Base-by-base conservation (phyloP, 2,888 invertebrate species). In the Nomada flava region DNA sequence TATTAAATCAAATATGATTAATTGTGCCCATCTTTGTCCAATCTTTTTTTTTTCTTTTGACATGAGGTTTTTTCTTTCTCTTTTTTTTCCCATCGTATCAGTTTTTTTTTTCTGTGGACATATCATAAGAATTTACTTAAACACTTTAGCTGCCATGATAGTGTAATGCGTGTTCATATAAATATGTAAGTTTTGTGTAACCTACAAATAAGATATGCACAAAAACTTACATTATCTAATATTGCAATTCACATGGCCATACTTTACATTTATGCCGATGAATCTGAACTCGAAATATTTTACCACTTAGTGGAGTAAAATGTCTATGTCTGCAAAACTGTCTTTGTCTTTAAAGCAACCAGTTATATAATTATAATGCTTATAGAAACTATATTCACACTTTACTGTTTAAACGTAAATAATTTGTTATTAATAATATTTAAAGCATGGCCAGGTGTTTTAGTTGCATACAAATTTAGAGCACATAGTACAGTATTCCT, bases 41-140 rank as follows among this genome's bases (percentile, higher is more conserved):
- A 93, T 93, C 90, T 93, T 93, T 93, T 93, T 76, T 93, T 92
- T 92, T 92, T 92, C 92, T 92, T 92, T 92, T 92, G 90, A 91
- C 90, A 91, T 89, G 89, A 91, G 89, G 91, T 90, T 90, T 91
- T 90, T 91, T 91, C 89, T 91, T 91, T 91, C 88, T 90, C 89
- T 90, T 92, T 93, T 93, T 93, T 93, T 92, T 89, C 91, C 93
- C 93, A 91, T 92, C 92, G 92, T 92, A 91, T 92, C 91, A 90
- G 91, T 93, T 92, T 93, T 92, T 92, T 36, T 93, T 93, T 93
- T 93, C 93, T 93, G 93, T 93, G 93, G 93, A 93, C 93, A 93
- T 93, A 93, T 93, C 91, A 93, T 92, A 93, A 93, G 92, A 93
- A 91, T 90, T 89, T 89, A 90, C 91, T 91, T 91, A 90, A 91